A percentile compares a stretch with the other conserved stretches of the same genome.
Evolutionary conservation across 2,797 vertebrate genomes (phyloP).

Genomic region (Gymnothorax reevesii): DNA sequence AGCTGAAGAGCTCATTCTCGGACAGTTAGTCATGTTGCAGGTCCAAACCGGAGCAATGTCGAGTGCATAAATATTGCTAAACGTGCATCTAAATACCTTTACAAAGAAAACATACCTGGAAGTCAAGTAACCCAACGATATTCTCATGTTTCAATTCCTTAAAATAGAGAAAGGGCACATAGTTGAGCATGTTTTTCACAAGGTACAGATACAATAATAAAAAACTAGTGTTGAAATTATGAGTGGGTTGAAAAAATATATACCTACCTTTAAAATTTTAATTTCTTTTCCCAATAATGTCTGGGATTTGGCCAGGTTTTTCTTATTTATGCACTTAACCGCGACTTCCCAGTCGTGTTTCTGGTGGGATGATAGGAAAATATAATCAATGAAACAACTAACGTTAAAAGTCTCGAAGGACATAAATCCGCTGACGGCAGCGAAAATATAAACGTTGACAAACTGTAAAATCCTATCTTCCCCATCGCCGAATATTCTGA

Average conservation of each 20-base stretch:
- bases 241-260: background rate
- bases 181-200: slow-evolving; percentile 2
- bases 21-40: background rate
- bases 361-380: slow-evolving; percentile 60
- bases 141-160: slow-evolving; percentile 97
- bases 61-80: background rate
- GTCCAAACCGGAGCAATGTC: background rate
- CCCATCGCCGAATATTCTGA: background rate
- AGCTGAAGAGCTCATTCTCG: background rate
- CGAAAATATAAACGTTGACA: background rate
- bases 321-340: slow-evolving; percentile 98
- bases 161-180: slow-evolving; percentile 27
- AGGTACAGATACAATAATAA: no score
- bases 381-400: background rate
- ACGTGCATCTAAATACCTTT: background rate
- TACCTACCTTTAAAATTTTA: slow-evolving; percentile 91
- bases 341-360: slow-evolving; percentile 91
- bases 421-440: background rate
- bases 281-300: slow-evolving; percentile 95
- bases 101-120: slow-evolving; percentile 77
- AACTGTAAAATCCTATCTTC: no score
- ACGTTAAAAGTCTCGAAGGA: background rate
- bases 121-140: slow-evolving; percentile 93
- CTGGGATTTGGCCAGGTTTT: slow-evolving; percentile 92
- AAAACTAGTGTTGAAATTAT: background rate